Percentiles rank a stretch among this genome's conserved stretches.
phyloP scores from a whole-genome alignment of 2,888 invertebrate genomes.

The Nomada ferruginata region DNA sequence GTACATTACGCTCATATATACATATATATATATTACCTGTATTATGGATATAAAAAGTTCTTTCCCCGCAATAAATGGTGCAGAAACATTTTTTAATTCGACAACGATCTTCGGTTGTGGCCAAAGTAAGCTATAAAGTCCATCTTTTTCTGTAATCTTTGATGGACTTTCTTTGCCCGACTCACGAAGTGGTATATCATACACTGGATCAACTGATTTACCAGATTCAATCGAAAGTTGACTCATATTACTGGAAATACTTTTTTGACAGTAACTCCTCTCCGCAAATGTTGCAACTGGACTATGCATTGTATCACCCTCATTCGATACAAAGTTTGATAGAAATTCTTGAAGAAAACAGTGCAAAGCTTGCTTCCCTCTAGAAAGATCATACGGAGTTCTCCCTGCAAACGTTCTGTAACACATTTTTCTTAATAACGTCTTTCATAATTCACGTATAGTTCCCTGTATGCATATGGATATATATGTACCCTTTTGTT shows the following conservation, averaged over 20 bases:
- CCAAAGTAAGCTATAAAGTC: slow-evolving; percentile 85
- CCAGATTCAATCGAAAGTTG: slow-evolving; percentile 80
- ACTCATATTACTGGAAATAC: slow-evolving; percentile 78
- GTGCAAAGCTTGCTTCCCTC: slow-evolving; percentile 76
- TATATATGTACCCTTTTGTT: slow-evolving; percentile 83
- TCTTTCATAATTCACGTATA: neutral
- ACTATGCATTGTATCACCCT: slow-evolving; percentile 78
- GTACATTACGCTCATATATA: neutral
- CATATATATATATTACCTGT: slow-evolving; percentile 71
- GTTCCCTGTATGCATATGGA: neutral
- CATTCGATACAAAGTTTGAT: slow-evolving; percentile 76
- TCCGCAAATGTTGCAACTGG: slow-evolving; percentile 75
- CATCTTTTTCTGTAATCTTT: slow-evolving; percentile 73
- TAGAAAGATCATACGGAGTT: slow-evolving; percentile 80
- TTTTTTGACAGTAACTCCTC: slow-evolving; percentile 77
- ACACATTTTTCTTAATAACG: slow-evolving; percentile 1
- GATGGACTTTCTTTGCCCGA: slow-evolving; percentile 76
- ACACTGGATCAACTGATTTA: slow-evolving; percentile 80
- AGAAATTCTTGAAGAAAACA: slow-evolving; percentile 76
- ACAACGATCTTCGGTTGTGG: slow-evolving; percentile 86
- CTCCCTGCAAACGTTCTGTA: slow-evolving; percentile 81
- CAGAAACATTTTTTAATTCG: slow-evolving; percentile 84
- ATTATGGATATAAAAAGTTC: slow-evolving; percentile 84
- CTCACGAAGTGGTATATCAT: slow-evolving; percentile 76
- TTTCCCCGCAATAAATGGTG: slow-evolving; percentile 84